Percentiles rank a stretch among this genome's conserved stretches.
Conservation (phyloP, 1,140 invertebrate genomes). For the Leptoteleia sp. region DNA sequence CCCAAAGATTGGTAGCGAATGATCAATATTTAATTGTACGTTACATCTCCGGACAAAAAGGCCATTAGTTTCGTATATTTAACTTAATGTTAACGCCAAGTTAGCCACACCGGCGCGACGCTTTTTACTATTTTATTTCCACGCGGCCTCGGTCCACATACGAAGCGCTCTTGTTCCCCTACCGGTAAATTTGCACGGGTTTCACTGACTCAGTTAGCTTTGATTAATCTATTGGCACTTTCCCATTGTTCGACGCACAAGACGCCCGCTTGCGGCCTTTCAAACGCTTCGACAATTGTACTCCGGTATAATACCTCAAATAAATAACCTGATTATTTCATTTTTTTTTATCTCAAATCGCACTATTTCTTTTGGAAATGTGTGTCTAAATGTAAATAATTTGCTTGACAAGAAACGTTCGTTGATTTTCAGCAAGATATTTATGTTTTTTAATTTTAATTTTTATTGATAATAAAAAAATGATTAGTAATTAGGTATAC, state of each 20-base stretch:
- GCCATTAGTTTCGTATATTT: conserved; percentile 60
- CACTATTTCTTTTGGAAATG: background rate
- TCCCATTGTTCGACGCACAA: conserved; percentile 48
- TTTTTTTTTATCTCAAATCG: background rate
- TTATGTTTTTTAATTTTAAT: no score
- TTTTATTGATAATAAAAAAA: no score
- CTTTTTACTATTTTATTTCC: conserved; percentile 53
- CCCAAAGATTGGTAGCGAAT: conserved; percentile 27
- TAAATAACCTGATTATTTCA: conserved; percentile 24
- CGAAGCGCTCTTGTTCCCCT: conserved; percentile 41
- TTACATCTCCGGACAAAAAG: conserved; percentile 46
- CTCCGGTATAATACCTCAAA: conserved; percentile 10
- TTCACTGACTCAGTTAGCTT: conserved; percentile 69
- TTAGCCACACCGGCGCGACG: conserved; percentile 42
- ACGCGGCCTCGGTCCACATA: conserved; percentile 38
- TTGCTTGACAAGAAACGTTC: no score
- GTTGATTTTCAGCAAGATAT: no score
- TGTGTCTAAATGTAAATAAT: no score
- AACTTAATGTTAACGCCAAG: conserved; percentile 54
- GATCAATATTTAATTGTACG: conserved; percentile 61
- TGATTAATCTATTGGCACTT: conserved; percentile 69
- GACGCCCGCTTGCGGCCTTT: conserved; percentile 24
- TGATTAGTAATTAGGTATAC: no score
- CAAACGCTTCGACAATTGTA: conserved; percentile 28
- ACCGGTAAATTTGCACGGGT: conserved; percentile 66